A percentile compares a stretch with the other conserved stretches of the same genome.
Evolutionary conservation across 2,888 invertebrate genomes (phyloP).

Genomic region (Linnaemya tessellans): DNA sequence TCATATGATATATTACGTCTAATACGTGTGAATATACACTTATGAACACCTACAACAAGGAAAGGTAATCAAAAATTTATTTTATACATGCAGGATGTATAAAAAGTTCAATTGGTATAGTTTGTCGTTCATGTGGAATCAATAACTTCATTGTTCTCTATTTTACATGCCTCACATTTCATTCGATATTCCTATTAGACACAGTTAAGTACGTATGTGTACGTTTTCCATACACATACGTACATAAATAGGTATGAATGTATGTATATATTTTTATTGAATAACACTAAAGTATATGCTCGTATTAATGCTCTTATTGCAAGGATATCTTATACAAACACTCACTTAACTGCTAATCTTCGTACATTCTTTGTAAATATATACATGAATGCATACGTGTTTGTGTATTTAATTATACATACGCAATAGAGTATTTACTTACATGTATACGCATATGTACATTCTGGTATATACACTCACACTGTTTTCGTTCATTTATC

Average conservation of each 20-base stretch:
- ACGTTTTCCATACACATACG: background rate
- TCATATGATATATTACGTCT: background rate
- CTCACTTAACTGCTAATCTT: background rate
- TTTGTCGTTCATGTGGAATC: conserved; percentile 68
- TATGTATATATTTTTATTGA: background rate
- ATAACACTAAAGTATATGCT: conserved; percentile 39
- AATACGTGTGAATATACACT: background rate
- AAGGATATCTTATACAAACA: conserved; percentile 1
- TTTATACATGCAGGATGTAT: conserved; percentile 7
- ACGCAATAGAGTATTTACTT: too few species aligned
- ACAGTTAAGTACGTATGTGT: background rate
- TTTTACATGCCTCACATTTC: conserved; percentile 39
- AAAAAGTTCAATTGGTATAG: conserved; percentile 47
- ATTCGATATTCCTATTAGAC: conserved; percentile 5
- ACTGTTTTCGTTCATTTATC: background rate
- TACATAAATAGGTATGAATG: background rate
- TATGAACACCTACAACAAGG: background rate
- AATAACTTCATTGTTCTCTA: conserved; percentile 67
- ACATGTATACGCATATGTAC: background rate
- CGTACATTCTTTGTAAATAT: background rate
- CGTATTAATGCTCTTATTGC: conserved; percentile 38
- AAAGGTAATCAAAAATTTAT: conserved; percentile 57
- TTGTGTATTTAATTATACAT: background rate
- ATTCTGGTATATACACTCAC: background rate
- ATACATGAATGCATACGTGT: background rate